Percentiles rank a stretch among this genome's conserved stretches.
Evolutionary conservation across 1,140 invertebrate species (phyloP).

Genomic region (Listronotus bonariensis): DNA sequence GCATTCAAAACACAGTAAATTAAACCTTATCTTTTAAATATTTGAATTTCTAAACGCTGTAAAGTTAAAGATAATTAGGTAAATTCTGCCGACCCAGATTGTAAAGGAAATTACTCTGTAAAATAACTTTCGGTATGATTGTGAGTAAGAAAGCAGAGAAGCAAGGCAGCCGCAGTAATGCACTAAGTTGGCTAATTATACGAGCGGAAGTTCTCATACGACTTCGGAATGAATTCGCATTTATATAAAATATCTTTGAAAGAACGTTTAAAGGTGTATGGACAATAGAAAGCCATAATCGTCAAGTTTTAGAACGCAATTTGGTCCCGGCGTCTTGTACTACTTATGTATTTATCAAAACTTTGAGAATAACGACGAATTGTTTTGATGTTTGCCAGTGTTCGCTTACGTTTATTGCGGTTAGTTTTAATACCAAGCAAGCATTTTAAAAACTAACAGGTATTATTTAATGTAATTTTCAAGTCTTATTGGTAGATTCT

Average conservation of each 20-base stretch:
- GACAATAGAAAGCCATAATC: conserved; percentile 28
- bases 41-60: conserved; percentile 34
- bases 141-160: conserved; percentile 28
- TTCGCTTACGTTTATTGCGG: too few relatives aligned
- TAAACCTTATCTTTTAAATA: conserved; percentile 36
- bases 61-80: conserved; percentile 40
- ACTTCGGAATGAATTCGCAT: conserved; percentile 32
- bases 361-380: too few relatives aligned
- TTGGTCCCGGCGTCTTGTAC: too few relatives aligned
- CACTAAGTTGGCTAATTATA: conserved; percentile 35
- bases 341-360: too few relatives aligned
- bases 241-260: conserved; percentile 24
- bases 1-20: conserved; percentile 26
- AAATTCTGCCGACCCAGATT: conserved; percentile 38
- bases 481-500: too few relatives aligned
- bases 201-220: conserved; percentile 23
- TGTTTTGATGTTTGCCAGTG: too few relatives aligned
- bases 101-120: conserved; percentile 39
- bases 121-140: conserved; percentile 40
- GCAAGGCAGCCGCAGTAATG: conserved; percentile 33
- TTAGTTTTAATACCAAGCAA: too few relatives aligned
- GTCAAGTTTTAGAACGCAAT: not conserved
- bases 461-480: too few relatives aligned
- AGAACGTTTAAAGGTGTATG: conserved; percentile 16
- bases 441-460: too few relatives aligned